These are phyloP conservation scores for Rhynchomys soricoides DNA, from an alignment of 2,113 vertebrate genomes.

Conservation along the genomic window DNA sequence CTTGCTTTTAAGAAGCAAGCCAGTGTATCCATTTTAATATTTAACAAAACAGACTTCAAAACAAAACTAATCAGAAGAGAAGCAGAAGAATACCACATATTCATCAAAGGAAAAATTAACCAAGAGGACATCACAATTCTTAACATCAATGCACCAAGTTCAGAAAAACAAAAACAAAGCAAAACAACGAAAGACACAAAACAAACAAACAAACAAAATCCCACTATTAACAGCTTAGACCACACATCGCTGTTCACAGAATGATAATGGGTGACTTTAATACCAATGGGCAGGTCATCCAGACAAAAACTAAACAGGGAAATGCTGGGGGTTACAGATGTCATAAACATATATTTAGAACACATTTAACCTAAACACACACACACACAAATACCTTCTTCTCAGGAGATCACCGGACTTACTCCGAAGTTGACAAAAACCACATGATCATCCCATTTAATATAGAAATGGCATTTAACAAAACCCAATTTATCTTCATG, in stretches of 20 bases:
- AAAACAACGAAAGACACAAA: too few relatives aligned
- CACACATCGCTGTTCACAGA: background rate
- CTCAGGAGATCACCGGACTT: background rate
- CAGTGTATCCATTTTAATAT: too few relatives aligned
- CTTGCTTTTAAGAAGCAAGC: background rate
- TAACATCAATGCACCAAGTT: background rate
- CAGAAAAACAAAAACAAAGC: background rate
- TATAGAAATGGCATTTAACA: background rate
- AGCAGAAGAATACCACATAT: background rate
- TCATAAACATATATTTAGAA: background rate
- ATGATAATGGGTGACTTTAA: background rate
- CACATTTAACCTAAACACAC: background rate
- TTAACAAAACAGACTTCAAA: background rate
- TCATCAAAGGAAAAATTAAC: background rate
- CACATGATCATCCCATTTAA: background rate
- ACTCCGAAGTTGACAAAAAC: background rate
- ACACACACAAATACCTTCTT: too few relatives aligned
- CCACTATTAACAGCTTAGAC: background rate
- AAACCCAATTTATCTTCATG: too few relatives aligned
- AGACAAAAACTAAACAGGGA: background rate
- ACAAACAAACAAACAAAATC: too few relatives aligned
- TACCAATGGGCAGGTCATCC: background rate
- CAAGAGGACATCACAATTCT: background rate
- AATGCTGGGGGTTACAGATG: background rate
- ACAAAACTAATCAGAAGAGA: background rate